A percentile compares a stretch with the other conserved stretches of the same genome.
Evolutionary conservation across 1,140 invertebrate genomes (phyloP).

Genomic region (Chrysopa pallens): DNA sequence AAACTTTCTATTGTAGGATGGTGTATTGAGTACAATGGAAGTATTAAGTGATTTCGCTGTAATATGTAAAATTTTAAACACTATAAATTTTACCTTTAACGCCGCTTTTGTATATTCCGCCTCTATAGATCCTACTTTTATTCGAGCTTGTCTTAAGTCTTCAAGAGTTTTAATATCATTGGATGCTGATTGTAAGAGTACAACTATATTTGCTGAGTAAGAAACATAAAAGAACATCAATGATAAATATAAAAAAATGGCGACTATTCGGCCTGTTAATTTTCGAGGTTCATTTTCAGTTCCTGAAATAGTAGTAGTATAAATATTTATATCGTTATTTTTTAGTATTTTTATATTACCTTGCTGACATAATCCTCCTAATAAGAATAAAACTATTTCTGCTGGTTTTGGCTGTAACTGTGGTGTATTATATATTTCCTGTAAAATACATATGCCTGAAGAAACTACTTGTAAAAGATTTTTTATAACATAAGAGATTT

Average conservation of each 20-base stretch:
- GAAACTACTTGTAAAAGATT: too few relatives aligned
- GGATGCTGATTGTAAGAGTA: conserved; percentile 40
- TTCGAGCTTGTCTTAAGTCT: conserved; percentile 36
- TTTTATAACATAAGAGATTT: too few relatives aligned
- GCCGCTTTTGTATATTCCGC: conserved; percentile 9
- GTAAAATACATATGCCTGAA: too few relatives aligned
- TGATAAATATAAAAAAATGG: conserved; percentile 28
- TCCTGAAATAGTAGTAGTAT: conserved; percentile 42
- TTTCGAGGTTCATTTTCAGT: conserved; percentile 17
- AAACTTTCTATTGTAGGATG: too few relatives aligned
- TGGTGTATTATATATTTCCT: not conserved
- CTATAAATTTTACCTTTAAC: too few relatives aligned
- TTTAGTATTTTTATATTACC: not conserved
- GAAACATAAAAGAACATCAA: conserved; percentile 34
- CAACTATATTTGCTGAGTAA: conserved; percentile 45
- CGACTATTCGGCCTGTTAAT: conserved; percentile 24
- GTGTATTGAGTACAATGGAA: too few relatives aligned
- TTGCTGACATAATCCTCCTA: not conserved
- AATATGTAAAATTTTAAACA: too few relatives aligned
- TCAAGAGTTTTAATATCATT: conserved; percentile 33
- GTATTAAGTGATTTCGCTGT: too few relatives aligned
- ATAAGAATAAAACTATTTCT: conserved; percentile 20
- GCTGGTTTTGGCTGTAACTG: conserved; percentile 18
- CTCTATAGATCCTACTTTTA: conserved; percentile 37
- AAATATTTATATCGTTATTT: conserved; percentile 19